These are phyloP conservation scores for Parauchenoglanis punctatus DNA, from an alignment of 2,797 vertebrate species.

Conservation along the genomic window DNA sequence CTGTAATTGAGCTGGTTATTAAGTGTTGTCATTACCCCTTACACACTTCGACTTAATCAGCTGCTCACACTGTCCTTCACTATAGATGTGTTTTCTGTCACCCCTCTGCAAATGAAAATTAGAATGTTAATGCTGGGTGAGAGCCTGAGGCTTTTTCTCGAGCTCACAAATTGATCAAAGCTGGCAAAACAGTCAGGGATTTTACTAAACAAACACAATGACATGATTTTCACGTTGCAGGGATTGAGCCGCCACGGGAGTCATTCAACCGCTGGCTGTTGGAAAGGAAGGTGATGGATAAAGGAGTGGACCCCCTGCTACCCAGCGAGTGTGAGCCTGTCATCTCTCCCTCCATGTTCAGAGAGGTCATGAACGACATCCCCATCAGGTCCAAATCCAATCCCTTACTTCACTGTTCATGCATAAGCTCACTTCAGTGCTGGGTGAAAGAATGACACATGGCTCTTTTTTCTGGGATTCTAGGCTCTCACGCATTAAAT, in stretches of 20 bases:
- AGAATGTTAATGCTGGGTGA: not conserved
- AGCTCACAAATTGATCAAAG: not conserved
- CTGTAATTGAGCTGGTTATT: not conserved
- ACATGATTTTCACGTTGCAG: conserved; percentile 69
- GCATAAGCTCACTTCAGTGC: not conserved
- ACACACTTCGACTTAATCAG: not conserved
- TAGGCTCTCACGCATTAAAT: conserved; percentile 96
- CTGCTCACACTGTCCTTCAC: not conserved
- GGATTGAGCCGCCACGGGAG: conserved; percentile 93
- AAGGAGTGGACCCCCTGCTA: conserved; percentile 89
- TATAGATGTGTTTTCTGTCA: not conserved
- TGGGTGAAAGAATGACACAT: not conserved
- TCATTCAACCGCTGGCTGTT: conserved; percentile 98
- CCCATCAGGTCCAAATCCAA: conserved; percentile 86
- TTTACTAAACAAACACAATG: not conserved
- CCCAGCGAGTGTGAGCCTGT: conserved; percentile 93
- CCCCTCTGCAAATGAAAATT: not conserved
- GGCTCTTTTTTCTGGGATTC: conserved; percentile 6
- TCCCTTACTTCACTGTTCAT: not conserved
- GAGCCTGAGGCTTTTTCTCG: not conserved
- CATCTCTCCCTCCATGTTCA: conserved; percentile 96
- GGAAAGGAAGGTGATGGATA: conserved; percentile 94
- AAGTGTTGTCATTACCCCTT: not conserved
- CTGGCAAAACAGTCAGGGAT: not conserved
- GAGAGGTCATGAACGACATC: conserved; percentile 99